phyloP scores from a whole-genome alignment of 2,888 invertebrate genomes.

The Liopterus haemorrhoidalis region DNA sequence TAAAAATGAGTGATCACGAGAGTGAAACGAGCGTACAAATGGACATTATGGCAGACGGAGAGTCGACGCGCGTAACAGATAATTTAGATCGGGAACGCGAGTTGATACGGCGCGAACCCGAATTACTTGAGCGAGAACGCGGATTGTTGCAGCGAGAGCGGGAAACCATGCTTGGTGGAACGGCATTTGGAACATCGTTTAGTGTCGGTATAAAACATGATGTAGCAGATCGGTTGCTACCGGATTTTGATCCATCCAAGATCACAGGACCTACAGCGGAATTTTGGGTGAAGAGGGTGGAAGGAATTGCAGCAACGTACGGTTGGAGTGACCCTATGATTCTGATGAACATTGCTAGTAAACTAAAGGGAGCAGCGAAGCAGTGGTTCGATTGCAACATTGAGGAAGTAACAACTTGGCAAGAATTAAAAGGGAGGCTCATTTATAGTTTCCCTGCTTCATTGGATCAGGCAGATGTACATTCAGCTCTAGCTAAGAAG shows the following conservation, averaged over 20 bases:
- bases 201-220: not conserved
- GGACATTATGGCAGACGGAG: too few species aligned
- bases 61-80: too few species aligned
- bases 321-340: slow-evolving; percentile 5
- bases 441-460: too few species aligned
- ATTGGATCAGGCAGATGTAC: too few species aligned
- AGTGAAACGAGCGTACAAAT: too few species aligned
- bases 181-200: too few species aligned
- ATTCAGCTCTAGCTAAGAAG: too few species aligned
- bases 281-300: slow-evolving; percentile 1
- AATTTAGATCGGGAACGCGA: too few species aligned
- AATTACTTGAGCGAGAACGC: not conserved
- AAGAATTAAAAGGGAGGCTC: too few species aligned
- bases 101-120: not conserved
- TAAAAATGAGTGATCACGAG: too few species aligned
- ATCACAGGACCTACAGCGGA: slow-evolving; percentile 1
- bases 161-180: not conserved
- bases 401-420: too few species aligned
- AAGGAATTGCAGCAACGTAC: not conserved
- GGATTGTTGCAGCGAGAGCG: slow-evolving; percentile 1
- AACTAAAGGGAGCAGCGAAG: not conserved
- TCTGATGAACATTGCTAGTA: not conserved
- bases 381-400: too few species aligned
- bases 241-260: slow-evolving; percentile 3
- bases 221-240: not conserved